Conservation (phyloP, 2,888 invertebrate species). For the Tenthredo amoena region DNA sequence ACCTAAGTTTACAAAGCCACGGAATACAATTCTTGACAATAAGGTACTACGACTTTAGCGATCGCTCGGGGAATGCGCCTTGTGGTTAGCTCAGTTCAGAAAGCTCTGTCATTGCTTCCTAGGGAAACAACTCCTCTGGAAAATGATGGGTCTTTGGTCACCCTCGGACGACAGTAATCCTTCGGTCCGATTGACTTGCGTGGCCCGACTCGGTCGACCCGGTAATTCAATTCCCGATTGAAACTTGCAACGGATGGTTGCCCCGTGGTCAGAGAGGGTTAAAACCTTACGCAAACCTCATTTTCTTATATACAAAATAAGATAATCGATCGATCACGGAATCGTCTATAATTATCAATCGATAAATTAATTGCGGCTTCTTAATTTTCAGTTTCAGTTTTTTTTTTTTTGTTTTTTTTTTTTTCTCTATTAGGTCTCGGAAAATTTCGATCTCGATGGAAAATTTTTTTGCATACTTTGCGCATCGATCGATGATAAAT, state of each 20-base stretch:
- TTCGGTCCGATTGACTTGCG: conserved; percentile 40
- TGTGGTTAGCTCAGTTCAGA: conserved; percentile 34
- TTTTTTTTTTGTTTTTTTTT: no score
- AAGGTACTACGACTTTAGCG: background rate
- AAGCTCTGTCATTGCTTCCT: conserved; percentile 29
- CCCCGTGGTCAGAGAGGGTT: background rate
- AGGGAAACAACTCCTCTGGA: conserved; percentile 43
- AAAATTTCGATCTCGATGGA: background rate
- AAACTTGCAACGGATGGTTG: conserved; percentile 27
- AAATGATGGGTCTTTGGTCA: conserved; percentile 34
- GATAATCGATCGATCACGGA: background rate
- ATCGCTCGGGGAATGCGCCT: conserved; percentile 4
- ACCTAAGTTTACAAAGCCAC: background rate
- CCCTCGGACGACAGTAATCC: conserved; percentile 17
- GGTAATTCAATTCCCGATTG: conserved; percentile 43
- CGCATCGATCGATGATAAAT: background rate
- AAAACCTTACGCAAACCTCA: background rate
- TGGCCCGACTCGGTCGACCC: conserved; percentile 19
- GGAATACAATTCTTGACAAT: background rate
- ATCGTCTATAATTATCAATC: background rate
- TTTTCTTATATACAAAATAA: background rate
- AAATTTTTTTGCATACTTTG: background rate
- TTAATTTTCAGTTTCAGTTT: no score
- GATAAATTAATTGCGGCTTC: no score
- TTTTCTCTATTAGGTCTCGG: no score